Evolutionary conservation across 2,888 invertebrate species (phyloP).

Genomic region (Eubasilissa splendida): DNA sequence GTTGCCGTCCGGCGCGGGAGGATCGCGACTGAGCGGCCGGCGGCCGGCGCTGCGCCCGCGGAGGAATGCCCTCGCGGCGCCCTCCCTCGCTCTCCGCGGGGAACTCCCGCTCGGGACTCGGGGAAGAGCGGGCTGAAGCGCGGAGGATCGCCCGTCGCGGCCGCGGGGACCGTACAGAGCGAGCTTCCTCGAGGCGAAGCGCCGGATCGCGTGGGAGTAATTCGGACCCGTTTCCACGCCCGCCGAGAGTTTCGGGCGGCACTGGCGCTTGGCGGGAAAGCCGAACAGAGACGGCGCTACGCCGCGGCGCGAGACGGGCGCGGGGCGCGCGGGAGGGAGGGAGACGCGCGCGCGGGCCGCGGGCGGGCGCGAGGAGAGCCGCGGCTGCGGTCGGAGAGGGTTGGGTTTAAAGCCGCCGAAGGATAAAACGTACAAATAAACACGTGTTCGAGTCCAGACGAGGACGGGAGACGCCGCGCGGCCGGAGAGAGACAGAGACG

Average conservation of each 20-base stretch:
- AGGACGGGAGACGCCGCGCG: slow-evolving; percentile 62
- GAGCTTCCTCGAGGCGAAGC: not conserved
- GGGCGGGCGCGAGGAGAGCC: slow-evolving; percentile 69
- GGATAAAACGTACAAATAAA: slow-evolving; percentile 77
- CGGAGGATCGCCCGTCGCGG: slow-evolving; percentile 59
- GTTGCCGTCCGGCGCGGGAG: slow-evolving; percentile 48
- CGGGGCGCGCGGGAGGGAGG: slow-evolving; percentile 63
- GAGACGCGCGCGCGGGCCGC: slow-evolving; percentile 65
- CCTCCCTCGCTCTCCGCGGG: slow-evolving; percentile 58
- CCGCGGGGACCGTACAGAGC: not conserved
- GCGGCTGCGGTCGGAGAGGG: slow-evolving; percentile 79
- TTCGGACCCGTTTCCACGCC: slow-evolving; percentile 60
- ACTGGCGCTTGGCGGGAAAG: slow-evolving; percentile 62
- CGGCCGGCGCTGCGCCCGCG: slow-evolving; percentile 58
- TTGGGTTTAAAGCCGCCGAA: slow-evolving; percentile 79
- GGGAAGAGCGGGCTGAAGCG: slow-evolving; percentile 62
- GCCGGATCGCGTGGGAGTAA: slow-evolving; percentile 44
- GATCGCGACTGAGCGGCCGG: slow-evolving; percentile 48
- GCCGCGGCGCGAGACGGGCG: slow-evolving; percentile 66
- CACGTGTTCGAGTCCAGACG: slow-evolving; percentile 73
- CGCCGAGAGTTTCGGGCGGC: slow-evolving; percentile 58
- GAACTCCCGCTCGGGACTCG: too few species aligned
- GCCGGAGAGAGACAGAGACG: slow-evolving; percentile 68
- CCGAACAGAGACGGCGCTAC: slow-evolving; percentile 62
- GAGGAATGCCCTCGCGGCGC: slow-evolving; percentile 62